Evolutionary conservation across 2,797 vertebrate genomes (phyloP).

Genomic region (Myripristis murdjan): DNA sequence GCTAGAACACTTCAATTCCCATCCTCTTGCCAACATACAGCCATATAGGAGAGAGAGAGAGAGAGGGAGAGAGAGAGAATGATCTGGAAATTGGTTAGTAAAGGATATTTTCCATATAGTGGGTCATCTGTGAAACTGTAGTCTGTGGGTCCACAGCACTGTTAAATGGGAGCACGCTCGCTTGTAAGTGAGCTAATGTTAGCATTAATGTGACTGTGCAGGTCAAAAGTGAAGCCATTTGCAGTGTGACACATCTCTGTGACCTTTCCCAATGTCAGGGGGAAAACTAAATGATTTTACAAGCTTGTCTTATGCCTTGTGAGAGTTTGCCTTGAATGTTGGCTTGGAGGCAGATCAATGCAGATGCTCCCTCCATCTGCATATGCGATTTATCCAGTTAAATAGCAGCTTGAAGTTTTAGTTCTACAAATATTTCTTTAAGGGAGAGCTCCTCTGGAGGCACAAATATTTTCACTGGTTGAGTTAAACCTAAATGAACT

Average conservation of each 20-base stretch:
- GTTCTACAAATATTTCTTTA: too few relatives aligned
- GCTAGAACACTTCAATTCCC: slow-evolving; percentile 39
- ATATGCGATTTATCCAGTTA: too few relatives aligned
- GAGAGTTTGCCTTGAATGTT: not conserved
- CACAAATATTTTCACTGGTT: not conserved
- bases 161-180: not conserved
- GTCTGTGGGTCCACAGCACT: not conserved
- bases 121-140: not conserved
- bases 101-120: not conserved
- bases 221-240: not conserved
- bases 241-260: not conserved
- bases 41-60: slow-evolving; percentile 3
- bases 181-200: not conserved
- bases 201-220: slow-evolving; percentile 1
- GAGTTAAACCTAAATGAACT: not conserved
- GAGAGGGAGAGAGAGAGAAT: slow-evolving; percentile 6
- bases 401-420: too few relatives aligned
- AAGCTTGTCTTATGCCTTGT: not conserved
- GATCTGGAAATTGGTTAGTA: not conserved
- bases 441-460: not conserved
- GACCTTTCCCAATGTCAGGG: not conserved
- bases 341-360: not conserved
- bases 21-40: not conserved
- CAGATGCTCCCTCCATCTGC: not conserved
- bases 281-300: not conserved